These are phyloP conservation scores for Rhaphigaster nebulosa DNA, from an alignment of 2,888 invertebrate species.

Conservation along the genomic window DNA sequence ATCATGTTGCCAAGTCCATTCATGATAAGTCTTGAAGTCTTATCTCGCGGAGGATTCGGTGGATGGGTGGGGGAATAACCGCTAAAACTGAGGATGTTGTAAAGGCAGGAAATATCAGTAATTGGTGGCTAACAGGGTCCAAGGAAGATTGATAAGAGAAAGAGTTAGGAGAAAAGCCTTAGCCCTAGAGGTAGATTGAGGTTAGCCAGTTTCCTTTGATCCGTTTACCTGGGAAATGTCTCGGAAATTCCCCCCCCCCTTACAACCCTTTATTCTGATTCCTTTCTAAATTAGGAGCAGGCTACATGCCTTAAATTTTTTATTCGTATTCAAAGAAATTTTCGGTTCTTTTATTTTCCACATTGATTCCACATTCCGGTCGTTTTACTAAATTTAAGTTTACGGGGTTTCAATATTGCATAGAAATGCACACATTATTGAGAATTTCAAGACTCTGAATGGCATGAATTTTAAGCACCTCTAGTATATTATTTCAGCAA, in stretches of 20 bases:
- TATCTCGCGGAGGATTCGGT: not conserved
- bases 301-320: constrained; percentile 52
- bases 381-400: not conserved
- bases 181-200: constrained; percentile 35
- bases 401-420: not conserved
- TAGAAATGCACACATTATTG: not conserved
- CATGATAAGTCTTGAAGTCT: not conserved
- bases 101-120: constrained; percentile 44
- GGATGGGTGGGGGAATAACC: not conserved
- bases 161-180: constrained; percentile 5
- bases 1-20: not conserved
- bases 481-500: not conserved
- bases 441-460: too few species aligned
- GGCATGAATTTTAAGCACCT: too few species aligned
- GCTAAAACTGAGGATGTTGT: not conserved
- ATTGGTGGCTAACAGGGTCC: constrained; percentile 32
- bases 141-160: constrained; percentile 34
- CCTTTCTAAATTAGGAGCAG: constrained; percentile 55
- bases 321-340: constrained; percentile 49
- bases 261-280: constrained; percentile 52
- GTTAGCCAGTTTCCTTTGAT: constrained; percentile 54
- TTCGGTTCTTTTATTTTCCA: not conserved
- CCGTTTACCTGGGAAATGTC: constrained; percentile 59
- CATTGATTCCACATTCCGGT: not conserved
- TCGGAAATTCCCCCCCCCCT: constrained; percentile 45